Evolutionary conservation across 2,888 invertebrate species (phyloP), one percentile per base, ranked within the genome.

Genomic region (Lingula anatina): DNA sequence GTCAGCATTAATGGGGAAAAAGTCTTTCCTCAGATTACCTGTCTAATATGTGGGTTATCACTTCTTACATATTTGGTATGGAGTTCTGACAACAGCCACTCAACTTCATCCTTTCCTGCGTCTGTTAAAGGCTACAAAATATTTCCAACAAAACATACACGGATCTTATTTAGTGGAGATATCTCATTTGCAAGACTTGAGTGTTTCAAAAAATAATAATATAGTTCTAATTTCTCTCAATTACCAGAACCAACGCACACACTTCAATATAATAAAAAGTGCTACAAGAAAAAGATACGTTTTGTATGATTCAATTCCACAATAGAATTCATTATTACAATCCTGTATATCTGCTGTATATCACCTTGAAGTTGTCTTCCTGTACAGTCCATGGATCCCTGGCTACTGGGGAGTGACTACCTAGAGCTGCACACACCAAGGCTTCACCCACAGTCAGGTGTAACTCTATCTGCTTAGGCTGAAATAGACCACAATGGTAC

Each of bases 361-460:
- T 36, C 43, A 68, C 70, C 66, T 81, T 78, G 31, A 79, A 79
- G 42, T 82, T 80, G 47, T 66, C 66, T 49, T 71, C 78, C 44
- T 83, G 70, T 47, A 82, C 82, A 2, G 81, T 83, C 89, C 89
- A 90, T 1, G 83, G 71, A 73, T 89, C 85, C 50, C 89, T 80
- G 45, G 83, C 85, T 65, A 85, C 84, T n/a, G 85, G 82, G 0
- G 88, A 87, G 57, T 83, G 83, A 5, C 84, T 79, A 4, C 90
- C 89, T 69, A 88, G 87, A n/a, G 89, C 84, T 54, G 89, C 89
- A 68, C 85, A 83, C 2, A 90, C 89, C 53, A 94, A 79, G 1
- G 90, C 86, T 73, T 92, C 90, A 5, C 92, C 92, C 48, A 91
- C 86, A 60, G 89, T 88, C 50, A 93, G 84, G 75, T 93, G 92